phyloP scores from a whole-genome alignment of 2,888 invertebrate species.

The Drosophila longiperda region DNA sequence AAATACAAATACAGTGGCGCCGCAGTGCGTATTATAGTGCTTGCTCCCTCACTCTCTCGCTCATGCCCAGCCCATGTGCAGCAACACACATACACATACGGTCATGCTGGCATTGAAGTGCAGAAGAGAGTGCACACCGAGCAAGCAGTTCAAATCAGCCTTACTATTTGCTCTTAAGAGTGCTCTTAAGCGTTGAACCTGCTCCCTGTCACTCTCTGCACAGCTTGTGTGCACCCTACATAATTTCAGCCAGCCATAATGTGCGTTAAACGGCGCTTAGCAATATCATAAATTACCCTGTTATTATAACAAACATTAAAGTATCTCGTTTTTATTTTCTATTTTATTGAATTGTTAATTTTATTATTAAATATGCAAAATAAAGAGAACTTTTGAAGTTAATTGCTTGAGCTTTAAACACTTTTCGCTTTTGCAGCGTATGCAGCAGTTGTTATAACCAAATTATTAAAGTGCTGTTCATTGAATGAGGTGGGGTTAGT shows the following conservation, averaged over 20 bases:
- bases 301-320: background rate
- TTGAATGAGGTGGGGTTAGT: background rate
- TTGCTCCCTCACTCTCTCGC: conserved; percentile 65
- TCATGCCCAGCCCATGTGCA: conserved; percentile 60
- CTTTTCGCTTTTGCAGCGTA: conserved; percentile 28
- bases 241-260: background rate
- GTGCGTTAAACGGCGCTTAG: background rate
- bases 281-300: background rate
- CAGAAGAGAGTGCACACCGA: conserved; percentile 28
- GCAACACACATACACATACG: conserved; percentile 6
- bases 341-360: background rate
- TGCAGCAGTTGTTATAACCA: background rate
- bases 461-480: conserved; percentile 5
- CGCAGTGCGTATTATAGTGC: conserved; percentile 68
- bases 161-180: conserved; percentile 24
- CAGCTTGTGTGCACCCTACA: conserved; percentile 1
- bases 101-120: background rate
- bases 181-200: background rate
- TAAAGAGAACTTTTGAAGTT: background rate
- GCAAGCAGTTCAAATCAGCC: conserved; percentile 51
- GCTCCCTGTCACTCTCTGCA: background rate
- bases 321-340: background rate
- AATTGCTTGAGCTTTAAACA: background rate
- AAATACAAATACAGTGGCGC: conserved; percentile 32
- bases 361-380: background rate